phyloP scores from a whole-genome alignment of 2,888 invertebrate genomes.

The Deilephila porcellus region DNA sequence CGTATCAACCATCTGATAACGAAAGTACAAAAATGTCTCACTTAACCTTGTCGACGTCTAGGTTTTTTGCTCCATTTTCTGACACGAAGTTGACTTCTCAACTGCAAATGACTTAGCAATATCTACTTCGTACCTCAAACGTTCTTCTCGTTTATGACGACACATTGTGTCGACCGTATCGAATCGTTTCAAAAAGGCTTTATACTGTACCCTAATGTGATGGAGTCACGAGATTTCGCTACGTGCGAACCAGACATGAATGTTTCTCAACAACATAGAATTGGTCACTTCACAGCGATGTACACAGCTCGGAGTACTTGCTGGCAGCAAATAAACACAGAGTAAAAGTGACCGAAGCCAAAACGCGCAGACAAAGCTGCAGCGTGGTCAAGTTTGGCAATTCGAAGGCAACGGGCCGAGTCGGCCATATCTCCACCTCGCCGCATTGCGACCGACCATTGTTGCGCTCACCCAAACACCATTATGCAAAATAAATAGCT shows the following conservation, averaged over 20 bases:
- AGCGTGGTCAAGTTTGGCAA: conserved; percentile 71
- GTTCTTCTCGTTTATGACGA: conserved; percentile 37
- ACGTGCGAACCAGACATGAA: background rate
- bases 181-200: conserved; percentile 48
- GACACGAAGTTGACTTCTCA: conserved; percentile 47
- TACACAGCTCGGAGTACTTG: background rate
- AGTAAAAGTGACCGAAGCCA: conserved; percentile 26
- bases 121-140: conserved; percentile 57
- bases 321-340: conserved; percentile 21
- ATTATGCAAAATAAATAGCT: conserved; percentile 77
- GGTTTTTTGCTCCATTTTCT: conserved; percentile 48
- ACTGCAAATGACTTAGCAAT: conserved; percentile 55
- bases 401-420: conserved; percentile 62
- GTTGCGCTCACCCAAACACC: conserved; percentile 67
- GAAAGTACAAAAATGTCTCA: conserved; percentile 14
- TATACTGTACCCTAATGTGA: conserved; percentile 36
- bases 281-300: conserved; percentile 23
- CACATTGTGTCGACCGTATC: conserved; percentile 48
- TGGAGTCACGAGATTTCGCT: conserved; percentile 16
- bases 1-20: conserved; percentile 7
- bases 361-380: conserved; percentile 55
- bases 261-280: background rate
- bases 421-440: conserved; percentile 56
- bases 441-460: conserved; percentile 66
- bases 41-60: conserved; percentile 50